Evolutionary conservation across 2,888 invertebrate species (phyloP).

Genomic region (Ariolimax columbianus): DNA sequence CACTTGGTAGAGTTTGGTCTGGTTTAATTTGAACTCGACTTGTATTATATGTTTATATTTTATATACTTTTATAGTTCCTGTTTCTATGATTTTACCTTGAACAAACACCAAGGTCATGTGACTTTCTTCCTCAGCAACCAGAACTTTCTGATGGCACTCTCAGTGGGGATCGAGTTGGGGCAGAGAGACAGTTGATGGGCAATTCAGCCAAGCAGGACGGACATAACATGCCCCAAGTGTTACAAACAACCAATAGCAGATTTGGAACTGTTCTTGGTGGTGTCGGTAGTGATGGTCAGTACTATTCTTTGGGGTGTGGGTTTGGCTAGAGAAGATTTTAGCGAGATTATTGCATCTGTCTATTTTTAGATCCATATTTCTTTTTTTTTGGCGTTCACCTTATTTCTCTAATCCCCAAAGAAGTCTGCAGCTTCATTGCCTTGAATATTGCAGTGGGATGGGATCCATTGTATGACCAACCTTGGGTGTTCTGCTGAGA

Average conservation of each 20-base stretch:
- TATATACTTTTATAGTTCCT: neutral
- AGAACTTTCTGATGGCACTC: constrained; percentile 46
- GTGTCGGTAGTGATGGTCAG: constrained; percentile 56
- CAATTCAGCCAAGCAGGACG: neutral
- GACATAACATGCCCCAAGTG: neutral
- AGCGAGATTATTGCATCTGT: neutral
- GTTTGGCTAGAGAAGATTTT: too few species aligned
- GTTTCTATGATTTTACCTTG: neutral
- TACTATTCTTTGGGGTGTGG: neutral
- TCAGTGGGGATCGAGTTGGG: constrained; percentile 44
- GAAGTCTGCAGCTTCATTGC: too few species aligned
- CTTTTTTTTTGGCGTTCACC: too few species aligned
- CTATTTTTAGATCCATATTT: too few species aligned
- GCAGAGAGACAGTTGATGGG: constrained; percentile 50
- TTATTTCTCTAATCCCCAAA: too few species aligned
- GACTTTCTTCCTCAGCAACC: constrained; percentile 41
- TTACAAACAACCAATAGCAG: constrained; percentile 46
- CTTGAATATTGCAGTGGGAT: too few species aligned
- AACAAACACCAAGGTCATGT: neutral
- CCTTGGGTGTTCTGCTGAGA: too few species aligned
- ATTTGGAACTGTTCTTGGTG: constrained; percentile 74
- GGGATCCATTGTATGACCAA: too few species aligned
- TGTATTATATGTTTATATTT: too few species aligned
- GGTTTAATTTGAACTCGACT: too few species aligned
- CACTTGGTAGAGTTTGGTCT: too few species aligned